Base-by-base conservation (phyloP, 2,888 invertebrate species). In the Polylopha cassiicola region DNA sequence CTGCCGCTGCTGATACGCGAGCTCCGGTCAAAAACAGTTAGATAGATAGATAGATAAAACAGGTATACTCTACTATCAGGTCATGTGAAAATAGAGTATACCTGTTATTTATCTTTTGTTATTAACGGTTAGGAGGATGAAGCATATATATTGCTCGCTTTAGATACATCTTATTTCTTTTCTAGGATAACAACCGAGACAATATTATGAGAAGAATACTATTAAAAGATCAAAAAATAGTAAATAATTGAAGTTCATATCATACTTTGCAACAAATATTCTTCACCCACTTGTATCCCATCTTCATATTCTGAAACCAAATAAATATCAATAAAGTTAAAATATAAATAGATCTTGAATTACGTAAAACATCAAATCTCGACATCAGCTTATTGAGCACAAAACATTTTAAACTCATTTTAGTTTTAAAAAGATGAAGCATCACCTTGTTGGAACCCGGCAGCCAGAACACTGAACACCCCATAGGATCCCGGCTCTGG, bases 361-460 rank as follows among this genome's bases (percentile, higher is more conserved):
- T 21, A 9, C 11, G 7, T 5, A 9, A 16, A 17, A 29, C 17
- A n/a, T 24, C 30, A 14, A 22, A 20, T n/a, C n/a, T n/a, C n/a
- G n/a, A n/a, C n/a, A n/a, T n/a, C n/a, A n/a, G n/a, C n/a, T n/a
- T n/a, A n/a, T n/a, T n/a, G n/a, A n/a, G n/a, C n/a, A n/a, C n/a
- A n/a, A n/a, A n/a, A n/a, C n/a, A n/a, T n/a, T n/a, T n/a, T n/a
- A n/a, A n/a, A n/a, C n/a, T n/a, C n/a, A n/a, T n/a, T n/a, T n/a
- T n/a, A n/a, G n/a, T n/a, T n/a, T n/a, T n/a, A n/a, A n/a, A n/a
- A n/a, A 3, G 10, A 14, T 5, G 9, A 13, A 28, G 4, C 13
- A 22, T 20, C 11, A 79, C 81, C 73, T 66, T 81, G 79, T 42
- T 82, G 84, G 28, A 75, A 80, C 1, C 75, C 57, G 13, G 80